Percentiles rank a stretch among this genome's conserved stretches.
These are phyloP conservation scores for Macropis europaea DNA, from an alignment of 2,888 invertebrate species.

Conservation along the genomic window DNA sequence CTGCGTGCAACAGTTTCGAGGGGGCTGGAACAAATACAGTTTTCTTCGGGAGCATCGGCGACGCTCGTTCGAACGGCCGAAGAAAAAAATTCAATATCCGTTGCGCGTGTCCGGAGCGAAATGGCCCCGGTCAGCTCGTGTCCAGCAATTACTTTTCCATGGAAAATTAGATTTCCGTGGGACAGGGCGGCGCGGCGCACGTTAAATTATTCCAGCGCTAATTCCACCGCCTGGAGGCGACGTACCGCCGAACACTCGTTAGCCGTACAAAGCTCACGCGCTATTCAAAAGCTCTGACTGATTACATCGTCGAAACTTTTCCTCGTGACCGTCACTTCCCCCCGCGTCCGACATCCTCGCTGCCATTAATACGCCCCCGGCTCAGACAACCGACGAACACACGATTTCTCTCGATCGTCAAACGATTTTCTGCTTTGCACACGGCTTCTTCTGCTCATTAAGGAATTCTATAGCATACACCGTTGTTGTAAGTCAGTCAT, in stretches of 20 bases:
- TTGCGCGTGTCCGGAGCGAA: slow-evolving; percentile 5
- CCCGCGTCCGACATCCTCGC: background rate
- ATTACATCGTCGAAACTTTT: slow-evolving; percentile 42
- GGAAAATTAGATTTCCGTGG: slow-evolving; percentile 33
- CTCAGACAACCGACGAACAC: too few relatives aligned
- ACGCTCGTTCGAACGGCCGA: background rate
- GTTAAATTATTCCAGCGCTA: slow-evolving; percentile 49
- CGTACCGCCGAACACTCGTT: slow-evolving; percentile 45
- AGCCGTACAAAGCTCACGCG: slow-evolving; percentile 15
- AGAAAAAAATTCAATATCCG: slow-evolving; percentile 29
- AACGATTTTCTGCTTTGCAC: too few relatives aligned
- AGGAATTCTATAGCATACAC: too few relatives aligned
- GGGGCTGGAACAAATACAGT: too few relatives aligned
- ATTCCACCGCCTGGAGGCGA: slow-evolving; percentile 37
- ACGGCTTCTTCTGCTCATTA: too few relatives aligned
- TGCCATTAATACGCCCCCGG: too few relatives aligned
- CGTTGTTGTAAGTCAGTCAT: too few relatives aligned
- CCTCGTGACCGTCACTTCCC: slow-evolving; percentile 8
- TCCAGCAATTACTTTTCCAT: slow-evolving; percentile 41
- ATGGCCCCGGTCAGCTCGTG: slow-evolving; percentile 9
- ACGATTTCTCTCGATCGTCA: too few relatives aligned
- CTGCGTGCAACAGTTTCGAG: too few relatives aligned
- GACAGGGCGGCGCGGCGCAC: slow-evolving; percentile 17
- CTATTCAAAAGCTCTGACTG: slow-evolving; percentile 46
- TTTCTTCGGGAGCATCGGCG: background rate